These are phyloP conservation scores for Zaprionus capensis DNA, from an alignment of 1,140 invertebrate species.

Conservation along the genomic window DNA sequence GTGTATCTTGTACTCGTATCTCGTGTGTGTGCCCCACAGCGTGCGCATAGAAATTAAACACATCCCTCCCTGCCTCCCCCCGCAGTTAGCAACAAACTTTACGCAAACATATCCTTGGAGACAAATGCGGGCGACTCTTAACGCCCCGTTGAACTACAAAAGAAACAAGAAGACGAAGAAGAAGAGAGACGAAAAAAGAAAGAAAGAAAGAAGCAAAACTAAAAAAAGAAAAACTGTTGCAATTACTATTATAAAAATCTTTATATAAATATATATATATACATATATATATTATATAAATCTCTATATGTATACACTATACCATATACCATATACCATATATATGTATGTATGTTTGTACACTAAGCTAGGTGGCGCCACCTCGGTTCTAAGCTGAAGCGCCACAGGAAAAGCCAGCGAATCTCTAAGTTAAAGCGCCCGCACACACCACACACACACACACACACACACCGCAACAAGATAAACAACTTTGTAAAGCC, in stretches of 20 bases:
- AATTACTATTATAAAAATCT: constrained; percentile 75
- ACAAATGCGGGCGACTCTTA: constrained; percentile 16
- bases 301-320: constrained; percentile 25
- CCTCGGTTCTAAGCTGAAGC: constrained; percentile 48
- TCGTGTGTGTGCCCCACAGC: background rate
- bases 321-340: constrained; percentile 25
- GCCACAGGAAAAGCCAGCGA: constrained; percentile 26
- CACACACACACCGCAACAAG: constrained; percentile 32
- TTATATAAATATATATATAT: constrained; percentile 13
- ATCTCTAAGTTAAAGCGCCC: constrained; percentile 27
- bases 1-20: too few relatives aligned
- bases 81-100: constrained; percentile 24
- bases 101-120: constrained; percentile 56
- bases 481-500: constrained; percentile 49
- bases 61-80: constrained; percentile 7
- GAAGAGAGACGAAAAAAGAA: constrained; percentile 13
- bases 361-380: constrained; percentile 43
- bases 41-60: background rate
- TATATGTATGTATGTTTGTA: constrained; percentile 39
- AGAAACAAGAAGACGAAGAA: background rate
- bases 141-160: constrained; percentile 32
- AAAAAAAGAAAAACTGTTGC: constrained; percentile 61
- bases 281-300: constrained; percentile 52
- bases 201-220: background rate
- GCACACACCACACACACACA: constrained; percentile 22